Percentiles rank a stretch among this genome's conserved stretches.
Conservation (phyloP, 2,113 vertebrate species). For the Tapirus terrestris region DNA sequence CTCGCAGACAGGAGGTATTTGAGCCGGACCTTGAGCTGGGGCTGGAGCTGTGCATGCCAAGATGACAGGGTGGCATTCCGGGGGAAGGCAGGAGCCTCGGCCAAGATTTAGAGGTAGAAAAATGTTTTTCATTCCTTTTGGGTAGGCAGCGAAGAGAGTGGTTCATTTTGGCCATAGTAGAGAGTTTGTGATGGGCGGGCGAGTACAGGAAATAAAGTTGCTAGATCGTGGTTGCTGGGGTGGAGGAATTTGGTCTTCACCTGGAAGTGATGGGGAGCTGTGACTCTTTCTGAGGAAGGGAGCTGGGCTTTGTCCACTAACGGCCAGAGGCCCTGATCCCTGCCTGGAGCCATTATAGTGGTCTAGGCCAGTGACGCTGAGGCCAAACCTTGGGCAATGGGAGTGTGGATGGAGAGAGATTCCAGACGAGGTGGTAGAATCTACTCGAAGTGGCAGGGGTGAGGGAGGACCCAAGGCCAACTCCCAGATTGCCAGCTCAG, state of each 20-base stretch:
- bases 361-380: neutral
- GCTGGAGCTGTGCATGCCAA: neutral
- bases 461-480: neutral
- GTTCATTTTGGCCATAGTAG: neutral
- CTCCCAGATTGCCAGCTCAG: neutral
- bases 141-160: neutral
- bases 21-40: neutral
- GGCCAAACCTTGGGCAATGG: neutral
- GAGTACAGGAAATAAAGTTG: neutral
- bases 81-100: neutral
- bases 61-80: neutral
- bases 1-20: neutral
- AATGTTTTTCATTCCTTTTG: neutral
- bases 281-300: neutral
- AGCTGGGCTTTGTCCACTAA: neutral
- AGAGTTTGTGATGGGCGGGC: neutral
- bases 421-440: neutral
- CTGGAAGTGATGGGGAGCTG: neutral
- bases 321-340: too few relatives aligned
- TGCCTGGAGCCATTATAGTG: fast-evolving
- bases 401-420: too few relatives aligned
- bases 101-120: neutral
- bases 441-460: neutral
- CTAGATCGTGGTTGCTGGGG: neutral
- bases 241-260: neutral